phyloP scores from a whole-genome alignment of 1,140 invertebrate species.

The Bombus impatiens region DNA sequence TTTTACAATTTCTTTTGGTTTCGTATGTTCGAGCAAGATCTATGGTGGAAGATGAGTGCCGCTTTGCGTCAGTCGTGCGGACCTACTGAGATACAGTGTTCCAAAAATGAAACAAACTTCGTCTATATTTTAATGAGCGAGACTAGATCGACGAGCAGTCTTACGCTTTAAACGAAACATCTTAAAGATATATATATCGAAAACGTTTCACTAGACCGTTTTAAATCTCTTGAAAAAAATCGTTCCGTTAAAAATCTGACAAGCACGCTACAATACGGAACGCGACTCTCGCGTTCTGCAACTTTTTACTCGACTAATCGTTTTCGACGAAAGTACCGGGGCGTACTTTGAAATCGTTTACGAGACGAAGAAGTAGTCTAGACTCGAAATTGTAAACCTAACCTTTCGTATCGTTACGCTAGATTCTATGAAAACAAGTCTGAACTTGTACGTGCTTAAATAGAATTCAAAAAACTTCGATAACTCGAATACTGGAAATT shows the following conservation, averaged over 20 bases:
- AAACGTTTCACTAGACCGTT: conserved; percentile 60
- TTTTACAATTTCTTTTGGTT: conserved; percentile 41
- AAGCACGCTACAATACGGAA: conserved; percentile 59
- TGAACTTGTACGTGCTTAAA: conserved; percentile 52
- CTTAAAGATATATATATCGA: conserved; percentile 35
- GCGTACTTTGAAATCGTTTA: conserved; percentile 43
- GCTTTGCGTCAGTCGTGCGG: conserved; percentile 81
- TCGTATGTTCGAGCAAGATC: conserved; percentile 47
- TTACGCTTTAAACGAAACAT: conserved; percentile 47
- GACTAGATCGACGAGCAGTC: conserved; percentile 59
- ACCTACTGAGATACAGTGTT: conserved; percentile 70
- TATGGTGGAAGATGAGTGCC: conserved; percentile 78
- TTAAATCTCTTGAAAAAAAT: conserved; percentile 29
- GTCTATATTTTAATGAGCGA: conserved; percentile 54
- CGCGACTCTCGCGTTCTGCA: conserved; percentile 23
- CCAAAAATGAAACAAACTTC: conserved; percentile 43
- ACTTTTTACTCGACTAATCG: conserved; percentile 53
- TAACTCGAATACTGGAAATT: conserved; percentile 71
- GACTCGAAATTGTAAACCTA: conserved; percentile 61
- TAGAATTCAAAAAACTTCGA: conserved; percentile 66
- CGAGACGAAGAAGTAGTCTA: conserved; percentile 62
- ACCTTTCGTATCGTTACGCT: conserved; percentile 50
- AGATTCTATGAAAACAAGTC: conserved; percentile 65
- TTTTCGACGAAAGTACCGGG: conserved; percentile 38
- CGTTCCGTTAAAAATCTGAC: conserved; percentile 39